Percentiles rank a stretch among this genome's conserved stretches.
Evolutionary conservation across 1,140 invertebrate species (phyloP).

Genomic region (Adoxophyes honmai): DNA sequence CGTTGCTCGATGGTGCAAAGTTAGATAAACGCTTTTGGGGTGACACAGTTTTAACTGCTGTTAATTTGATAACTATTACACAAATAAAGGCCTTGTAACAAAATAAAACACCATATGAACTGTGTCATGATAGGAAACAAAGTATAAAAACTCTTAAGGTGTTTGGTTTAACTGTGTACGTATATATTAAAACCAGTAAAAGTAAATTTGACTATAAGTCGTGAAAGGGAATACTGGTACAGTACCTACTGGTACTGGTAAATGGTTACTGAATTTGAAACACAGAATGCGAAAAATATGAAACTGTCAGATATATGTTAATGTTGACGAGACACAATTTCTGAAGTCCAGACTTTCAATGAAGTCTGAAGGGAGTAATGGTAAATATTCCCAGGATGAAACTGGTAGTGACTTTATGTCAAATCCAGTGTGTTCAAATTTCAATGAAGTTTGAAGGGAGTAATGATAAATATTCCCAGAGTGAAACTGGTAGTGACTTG

Average conservation of each 20-base stretch:
- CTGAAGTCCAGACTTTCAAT: constrained; percentile 26
- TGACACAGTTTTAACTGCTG: constrained; percentile 55
- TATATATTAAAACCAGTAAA: constrained; percentile 58
- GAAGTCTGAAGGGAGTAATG: neutral
- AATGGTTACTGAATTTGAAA: constrained; percentile 67
- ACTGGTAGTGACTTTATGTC: constrained; percentile 1
- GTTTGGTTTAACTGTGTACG: constrained; percentile 69
- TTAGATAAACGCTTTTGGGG: constrained; percentile 49
- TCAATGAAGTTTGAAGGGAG: neutral
- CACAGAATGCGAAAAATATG: constrained; percentile 41
- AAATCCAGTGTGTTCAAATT: neutral
- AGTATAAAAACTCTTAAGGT: constrained; percentile 65
- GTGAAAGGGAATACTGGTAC: constrained; percentile 55
- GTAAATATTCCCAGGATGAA: neutral
- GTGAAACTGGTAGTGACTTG: neutral
- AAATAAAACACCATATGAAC: constrained; percentile 65
- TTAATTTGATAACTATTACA: constrained; percentile 66
- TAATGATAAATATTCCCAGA: neutral
- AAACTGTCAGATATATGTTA: constrained; percentile 55
- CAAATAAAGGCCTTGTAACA: constrained; percentile 52
- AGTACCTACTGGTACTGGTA: constrained; percentile 63
- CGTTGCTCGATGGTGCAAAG: constrained; percentile 49
- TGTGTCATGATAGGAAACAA: constrained; percentile 69
- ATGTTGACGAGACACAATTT: constrained; percentile 59
- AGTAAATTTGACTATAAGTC: constrained; percentile 62